Evolutionary conservation across 1,140 invertebrate species (phyloP).

Genomic region (Dufourea novaeangliae): DNA sequence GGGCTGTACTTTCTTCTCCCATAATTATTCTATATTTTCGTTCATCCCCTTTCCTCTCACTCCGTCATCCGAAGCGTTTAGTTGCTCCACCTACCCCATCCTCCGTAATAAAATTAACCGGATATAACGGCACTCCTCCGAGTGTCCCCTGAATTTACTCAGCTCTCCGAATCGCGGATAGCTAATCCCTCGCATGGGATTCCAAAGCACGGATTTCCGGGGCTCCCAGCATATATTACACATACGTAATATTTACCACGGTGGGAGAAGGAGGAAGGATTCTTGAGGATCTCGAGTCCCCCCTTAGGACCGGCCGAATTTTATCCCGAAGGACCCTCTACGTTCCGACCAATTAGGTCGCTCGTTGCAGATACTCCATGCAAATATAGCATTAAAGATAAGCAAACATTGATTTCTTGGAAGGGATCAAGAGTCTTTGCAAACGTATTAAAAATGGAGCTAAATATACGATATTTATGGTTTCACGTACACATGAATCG

Average conservation of each 20-base stretch:
- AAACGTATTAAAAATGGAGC: no score
- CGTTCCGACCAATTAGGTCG: not conserved
- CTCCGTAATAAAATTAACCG: slow-evolving; percentile 48
- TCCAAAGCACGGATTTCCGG: slow-evolving; percentile 54
- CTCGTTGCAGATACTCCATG: not conserved
- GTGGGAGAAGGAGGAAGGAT: slow-evolving; percentile 40
- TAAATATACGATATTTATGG: no score
- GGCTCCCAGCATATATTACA: slow-evolving; percentile 42
- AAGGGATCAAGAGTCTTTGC: no score
- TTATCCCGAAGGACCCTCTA: not conserved
- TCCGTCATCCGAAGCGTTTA: not conserved
- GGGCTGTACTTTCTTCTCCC: not conserved
- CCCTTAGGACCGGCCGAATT: not conserved
- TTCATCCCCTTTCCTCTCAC: not conserved
- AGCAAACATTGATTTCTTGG: not conserved
- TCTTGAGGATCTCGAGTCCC: slow-evolving; percentile 25
- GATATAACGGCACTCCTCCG: not conserved
- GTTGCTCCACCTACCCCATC: not conserved
- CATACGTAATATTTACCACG: slow-evolving; percentile 48
- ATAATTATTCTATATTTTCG: slow-evolving; percentile 12
- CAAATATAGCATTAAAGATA: not conserved
- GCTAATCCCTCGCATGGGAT: slow-evolving; percentile 55
- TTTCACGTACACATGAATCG: no score
- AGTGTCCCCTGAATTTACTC: slow-evolving; percentile 39
- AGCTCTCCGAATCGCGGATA: slow-evolving; percentile 6